Base-by-base conservation (phyloP, 2,888 invertebrate genomes). In the Ommatoiulus sabulosus region DNA sequence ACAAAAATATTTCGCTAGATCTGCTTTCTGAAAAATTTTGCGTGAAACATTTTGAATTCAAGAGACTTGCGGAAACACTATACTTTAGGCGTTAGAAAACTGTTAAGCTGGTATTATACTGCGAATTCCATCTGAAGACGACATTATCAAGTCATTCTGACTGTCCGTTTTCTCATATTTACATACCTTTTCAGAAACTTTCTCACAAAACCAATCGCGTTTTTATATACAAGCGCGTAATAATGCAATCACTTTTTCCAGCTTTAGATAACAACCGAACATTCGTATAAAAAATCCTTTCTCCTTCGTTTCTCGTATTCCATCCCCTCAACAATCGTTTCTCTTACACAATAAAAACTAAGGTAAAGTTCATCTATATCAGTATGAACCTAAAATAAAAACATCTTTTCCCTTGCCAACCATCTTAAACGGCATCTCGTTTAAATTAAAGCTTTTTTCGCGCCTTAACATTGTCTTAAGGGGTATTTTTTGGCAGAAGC, bases 381-480 rank as follows among this genome's bases (percentile, higher is more conserved):
- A 48, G 48, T 48, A 57, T 57, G 17, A 15, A 57, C 57, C 17
- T 57, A 15, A 57, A 57, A 15, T 57, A 57, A 57, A 57, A 57
- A 57, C 57, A 57, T 57, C 17, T 17, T 57, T 7, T 17, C 17
- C 48, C 57, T 57, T 57, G 1, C 15, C 57, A 57, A 3, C 57
- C 57, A 57, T 57, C 17, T 57, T 57, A 57, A 57, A 57, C 17
- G 57, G 57, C 12, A 57, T 17, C 57, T 57, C 57, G 57, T 57
- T 57, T 17, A 57, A 48, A 57, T 57, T 57, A 57, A 57, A 57
- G 57, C 57, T 57, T 57, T 57, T 57, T 57, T 57, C 57, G 17
- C 17, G 57, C 17, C 17, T 57, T 57, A 57, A 57, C 57, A 57
- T 57, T 57, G 57, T 57, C 17, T 57, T 17, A 57, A 57, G 17